Conservation (phyloP, 2,888 invertebrate genomes). For the Nowickia ferox region DNA sequence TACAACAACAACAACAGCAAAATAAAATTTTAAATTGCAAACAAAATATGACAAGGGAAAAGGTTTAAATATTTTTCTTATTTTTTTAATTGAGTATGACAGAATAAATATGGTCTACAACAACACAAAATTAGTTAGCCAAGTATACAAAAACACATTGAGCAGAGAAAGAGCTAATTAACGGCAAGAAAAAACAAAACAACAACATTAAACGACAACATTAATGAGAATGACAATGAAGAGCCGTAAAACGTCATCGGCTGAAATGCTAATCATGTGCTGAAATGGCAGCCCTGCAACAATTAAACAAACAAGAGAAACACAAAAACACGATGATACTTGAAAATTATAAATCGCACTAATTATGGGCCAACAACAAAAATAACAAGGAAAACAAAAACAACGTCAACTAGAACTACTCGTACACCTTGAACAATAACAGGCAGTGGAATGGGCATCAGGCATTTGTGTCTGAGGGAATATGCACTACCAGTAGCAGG, state of each 20-base stretch:
- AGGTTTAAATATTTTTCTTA: not conserved
- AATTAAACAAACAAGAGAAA: not conserved
- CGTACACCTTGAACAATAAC: conserved; percentile 11
- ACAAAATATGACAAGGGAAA: not conserved
- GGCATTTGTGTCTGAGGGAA: too few species aligned
- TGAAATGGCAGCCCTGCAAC: conserved; percentile 16
- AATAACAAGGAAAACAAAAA: conserved; percentile 43
- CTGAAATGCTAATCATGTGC: conserved; percentile 54
- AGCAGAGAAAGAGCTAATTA: conserved; percentile 46
- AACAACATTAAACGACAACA: conserved; percentile 15
- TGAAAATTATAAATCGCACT: conserved; percentile 60
- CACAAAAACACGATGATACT: conserved; percentile 6
- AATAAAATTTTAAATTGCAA: conserved; percentile 31
- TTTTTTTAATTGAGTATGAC: conserved; percentile 50
- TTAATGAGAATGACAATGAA: conserved; percentile 36
- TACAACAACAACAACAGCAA: conserved; percentile 21
- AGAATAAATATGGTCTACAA: conserved; percentile 38
- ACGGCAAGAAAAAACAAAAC: not conserved
- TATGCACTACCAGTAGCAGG: too few species aligned
- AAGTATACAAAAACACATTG: conserved; percentile 28
- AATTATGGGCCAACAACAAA: conserved; percentile 62
- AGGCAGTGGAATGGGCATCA: too few species aligned
- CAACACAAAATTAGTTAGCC: not conserved
- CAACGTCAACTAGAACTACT: conserved; percentile 14
- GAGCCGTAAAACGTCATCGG: conserved; percentile 59